Percentiles rank a stretch among this genome's conserved stretches.
Conservation (phyloP, 2,888 invertebrate genomes). For the Cataglyphis rosenhaueri region DNA sequence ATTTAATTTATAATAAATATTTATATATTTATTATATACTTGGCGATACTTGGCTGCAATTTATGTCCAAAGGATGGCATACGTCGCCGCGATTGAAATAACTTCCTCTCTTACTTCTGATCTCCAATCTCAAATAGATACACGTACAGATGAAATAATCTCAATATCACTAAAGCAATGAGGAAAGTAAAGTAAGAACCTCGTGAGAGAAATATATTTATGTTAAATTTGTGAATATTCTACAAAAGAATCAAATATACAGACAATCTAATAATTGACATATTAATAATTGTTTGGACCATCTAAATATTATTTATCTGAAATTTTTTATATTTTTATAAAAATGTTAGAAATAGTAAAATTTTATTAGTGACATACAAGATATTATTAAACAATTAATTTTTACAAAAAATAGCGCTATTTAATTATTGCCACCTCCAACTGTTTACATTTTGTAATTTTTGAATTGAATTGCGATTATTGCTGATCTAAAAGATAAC, state of each 20-base stretch:
- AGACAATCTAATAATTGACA: constrained; percentile 30
- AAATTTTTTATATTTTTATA: constrained; percentile 35
- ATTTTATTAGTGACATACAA: constrained; percentile 7
- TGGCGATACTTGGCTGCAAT: constrained; percentile 43
- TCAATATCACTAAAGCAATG: not conserved
- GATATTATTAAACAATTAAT: not conserved
- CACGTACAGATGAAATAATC: constrained; percentile 2
- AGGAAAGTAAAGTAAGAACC: not conserved
- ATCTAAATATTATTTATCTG: constrained; percentile 29
- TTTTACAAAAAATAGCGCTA: not conserved
- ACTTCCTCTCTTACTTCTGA: constrained; percentile 34
- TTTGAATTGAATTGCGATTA: not conserved
- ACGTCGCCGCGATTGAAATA: constrained; percentile 23
- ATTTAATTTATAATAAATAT: not conserved
- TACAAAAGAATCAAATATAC: constrained; percentile 22
- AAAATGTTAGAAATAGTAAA: constrained; percentile 10
- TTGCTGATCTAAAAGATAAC: not conserved
- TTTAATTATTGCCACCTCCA: not conserved
- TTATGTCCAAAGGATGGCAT: constrained; percentile 41
- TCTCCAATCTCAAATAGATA: constrained; percentile 21
- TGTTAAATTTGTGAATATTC: constrained; percentile 9
- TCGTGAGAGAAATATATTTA: constrained; percentile 27
- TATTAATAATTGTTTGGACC: not conserved
- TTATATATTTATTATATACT: not conserved
- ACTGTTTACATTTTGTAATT: constrained; percentile 15